A percentile compares a stretch with the other conserved stretches of the same genome.
Evolutionary conservation across 64 coral and sea anemone species (phyloP).

Genomic region (Porites lutea): DNA sequence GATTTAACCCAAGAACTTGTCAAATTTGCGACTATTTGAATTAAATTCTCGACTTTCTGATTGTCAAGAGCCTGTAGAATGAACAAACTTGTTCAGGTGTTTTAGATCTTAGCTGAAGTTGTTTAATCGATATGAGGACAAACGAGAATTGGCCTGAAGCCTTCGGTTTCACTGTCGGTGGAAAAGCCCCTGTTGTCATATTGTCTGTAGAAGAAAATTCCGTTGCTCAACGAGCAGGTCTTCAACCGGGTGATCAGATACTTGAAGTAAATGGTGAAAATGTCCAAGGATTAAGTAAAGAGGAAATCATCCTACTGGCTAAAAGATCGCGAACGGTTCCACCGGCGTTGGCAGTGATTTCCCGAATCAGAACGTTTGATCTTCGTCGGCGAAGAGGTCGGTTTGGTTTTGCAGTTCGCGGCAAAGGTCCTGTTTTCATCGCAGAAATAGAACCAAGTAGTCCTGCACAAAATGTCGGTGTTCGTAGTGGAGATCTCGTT

Average conservation of each 20-base stretch:
- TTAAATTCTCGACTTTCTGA: slow-evolving; percentile 6
- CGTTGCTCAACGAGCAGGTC: slow-evolving; percentile 89
- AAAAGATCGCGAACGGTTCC: slow-evolving; percentile 92
- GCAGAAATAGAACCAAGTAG: slow-evolving; percentile 77
- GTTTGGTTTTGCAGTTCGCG: slow-evolving; percentile 91
- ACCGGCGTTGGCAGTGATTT: slow-evolving; percentile 94
- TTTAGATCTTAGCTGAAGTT: background rate
- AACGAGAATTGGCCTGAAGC: slow-evolving; percentile 94
- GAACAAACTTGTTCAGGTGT: background rate
- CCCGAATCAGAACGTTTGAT: slow-evolving; percentile 93
- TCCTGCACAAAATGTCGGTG: slow-evolving; percentile 83
- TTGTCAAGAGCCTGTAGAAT: background rate
- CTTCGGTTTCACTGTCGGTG: slow-evolving; percentile 93
- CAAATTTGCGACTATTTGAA: background rate
- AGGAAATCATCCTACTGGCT: slow-evolving; percentile 86
- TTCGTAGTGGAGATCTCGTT: slow-evolving; percentile 86
- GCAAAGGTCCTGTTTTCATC: slow-evolving; percentile 90
- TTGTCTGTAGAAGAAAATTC: slow-evolving; percentile 87
- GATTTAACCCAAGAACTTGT: background rate
- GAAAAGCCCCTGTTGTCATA: slow-evolving; percentile 91
- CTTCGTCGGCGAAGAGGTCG: slow-evolving; percentile 85
- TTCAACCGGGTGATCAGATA: slow-evolving; percentile 96
- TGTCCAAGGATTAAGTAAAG: slow-evolving; percentile 91
- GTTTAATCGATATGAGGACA: slow-evolving; percentile 71
- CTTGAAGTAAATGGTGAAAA: slow-evolving; percentile 97